A percentile compares a stretch with the other conserved stretches of the same genome.
These are phyloP conservation scores for Amphilophus citrinellus DNA, from an alignment of 2,113 vertebrate genomes.

Conservation along the genomic window DNA sequence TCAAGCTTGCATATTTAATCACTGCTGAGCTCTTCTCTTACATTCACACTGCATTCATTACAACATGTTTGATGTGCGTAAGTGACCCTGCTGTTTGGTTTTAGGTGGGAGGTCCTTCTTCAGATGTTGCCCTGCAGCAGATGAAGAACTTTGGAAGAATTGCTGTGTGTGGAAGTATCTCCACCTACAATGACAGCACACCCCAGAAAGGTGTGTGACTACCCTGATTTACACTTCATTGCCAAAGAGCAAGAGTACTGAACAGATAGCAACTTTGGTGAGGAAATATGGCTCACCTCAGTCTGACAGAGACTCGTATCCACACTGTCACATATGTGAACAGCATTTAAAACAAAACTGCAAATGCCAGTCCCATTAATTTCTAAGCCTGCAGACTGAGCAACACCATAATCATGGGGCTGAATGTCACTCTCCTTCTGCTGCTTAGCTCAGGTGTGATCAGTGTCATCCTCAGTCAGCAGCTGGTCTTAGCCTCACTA, in stretches of 20 bases:
- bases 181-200: conserved; percentile 82
- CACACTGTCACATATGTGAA: too few species aligned
- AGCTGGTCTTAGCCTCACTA: too few species aligned
- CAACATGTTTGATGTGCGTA: not conserved
- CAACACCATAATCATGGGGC: too few species aligned
- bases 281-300: too few species aligned
- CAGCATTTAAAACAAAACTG: too few species aligned
- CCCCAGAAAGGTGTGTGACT: conserved; percentile 83
- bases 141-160: conserved; percentile 90
- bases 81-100: not conserved
- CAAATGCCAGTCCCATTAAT: too few species aligned
- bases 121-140: conserved; percentile 81
- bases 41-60: not conserved
- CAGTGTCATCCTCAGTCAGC: too few species aligned
- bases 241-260: not conserved
- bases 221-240: not conserved
- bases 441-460: too few species aligned
- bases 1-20: not conserved
- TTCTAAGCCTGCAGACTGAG: too few species aligned
- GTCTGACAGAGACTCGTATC: too few species aligned
- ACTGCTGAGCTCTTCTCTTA: not conserved
- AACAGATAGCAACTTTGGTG: too few species aligned
- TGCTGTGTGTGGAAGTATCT: conserved; percentile 89
- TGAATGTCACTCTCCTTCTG: too few species aligned
- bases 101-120: conserved; percentile 90